Percentiles rank a stretch among this genome's conserved stretches.
These are phyloP conservation scores for Cotesia glomerata DNA, from an alignment of 1,140 invertebrate genomes.

Conservation along the genomic window DNA sequence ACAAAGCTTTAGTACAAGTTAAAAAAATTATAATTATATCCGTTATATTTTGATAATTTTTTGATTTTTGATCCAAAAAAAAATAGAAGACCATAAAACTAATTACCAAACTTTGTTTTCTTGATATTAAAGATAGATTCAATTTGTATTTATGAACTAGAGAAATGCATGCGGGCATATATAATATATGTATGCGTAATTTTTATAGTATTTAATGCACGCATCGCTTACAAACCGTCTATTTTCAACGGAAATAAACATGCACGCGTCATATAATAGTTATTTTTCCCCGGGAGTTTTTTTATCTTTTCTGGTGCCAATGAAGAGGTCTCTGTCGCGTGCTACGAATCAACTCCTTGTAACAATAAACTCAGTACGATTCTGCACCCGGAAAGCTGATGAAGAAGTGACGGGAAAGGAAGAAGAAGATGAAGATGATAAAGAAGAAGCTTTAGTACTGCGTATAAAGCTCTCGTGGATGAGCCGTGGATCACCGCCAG, in stretches of 20 bases:
- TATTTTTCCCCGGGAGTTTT: constrained; percentile 5
- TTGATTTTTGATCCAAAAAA: too few species aligned
- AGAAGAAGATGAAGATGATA: background rate
- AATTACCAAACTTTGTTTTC: too few species aligned
- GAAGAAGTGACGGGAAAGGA: background rate
- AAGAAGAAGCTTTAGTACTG: background rate
- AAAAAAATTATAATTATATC: too few species aligned
- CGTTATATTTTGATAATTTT: too few species aligned
- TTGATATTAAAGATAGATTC: too few species aligned
- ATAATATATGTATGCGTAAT: too few species aligned
- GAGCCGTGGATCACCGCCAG: constrained; percentile 21
- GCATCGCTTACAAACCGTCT: constrained; percentile 42
- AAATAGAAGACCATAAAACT: too few species aligned
- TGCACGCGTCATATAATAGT: constrained; percentile 12
- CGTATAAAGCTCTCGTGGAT: constrained; percentile 5
- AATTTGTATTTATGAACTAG: too few species aligned
- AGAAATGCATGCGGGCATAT: too few species aligned
- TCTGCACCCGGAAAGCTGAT: background rate
- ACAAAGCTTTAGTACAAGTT: too few species aligned
- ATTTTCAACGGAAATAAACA: constrained; percentile 44
- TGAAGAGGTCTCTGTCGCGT: constrained; percentile 3
- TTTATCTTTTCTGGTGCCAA: background rate
- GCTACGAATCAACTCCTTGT: constrained; percentile 42
- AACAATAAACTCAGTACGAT: constrained; percentile 41
- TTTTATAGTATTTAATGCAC: background rate